Evolutionary conservation across 2,113 vertebrate species (phyloP), one percentile per base, ranked within the genome.

Genomic region (Varanus komodoensis): DNA sequence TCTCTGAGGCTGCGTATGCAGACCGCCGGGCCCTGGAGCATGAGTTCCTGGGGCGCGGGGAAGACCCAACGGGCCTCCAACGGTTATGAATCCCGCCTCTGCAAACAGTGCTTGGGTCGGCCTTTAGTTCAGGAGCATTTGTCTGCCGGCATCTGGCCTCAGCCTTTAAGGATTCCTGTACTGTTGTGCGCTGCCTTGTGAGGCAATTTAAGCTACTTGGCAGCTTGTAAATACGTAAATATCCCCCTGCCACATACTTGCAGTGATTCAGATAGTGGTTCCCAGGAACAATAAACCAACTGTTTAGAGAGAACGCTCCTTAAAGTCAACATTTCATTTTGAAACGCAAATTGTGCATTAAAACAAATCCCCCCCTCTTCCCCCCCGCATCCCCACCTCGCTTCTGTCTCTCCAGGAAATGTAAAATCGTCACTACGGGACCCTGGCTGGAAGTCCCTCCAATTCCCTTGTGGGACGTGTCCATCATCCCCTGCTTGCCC

Each of bases 391-490:
- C 50, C 25, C 27, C 25, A n/a, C 29, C 81, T 32, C 38, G n/a
- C 50, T 8, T 14, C 7, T 23, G 11, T 4, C 95, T 75, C 50
- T 83, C 92, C 38, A 99, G 99, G 95, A 99, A 99, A 94, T 99
- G 99, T 95, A 99, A 98, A 96, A 95, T 99, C 92, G 97, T 98
- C 89, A 99, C 99, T 74, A 98, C 97, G 0, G 99, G 99, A 87
- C 99, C 99, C 0, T 99, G 99, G 99, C 98, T 98, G 95, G 99
- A 99, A 96, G 97, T 99, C 82, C 97, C 98, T 44, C 98, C 99
- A 48, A 97, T 99, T 0, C 73, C 97, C 19, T 97, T 99, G n/a
- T 97, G 97, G 90, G 99, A 99, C 6, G 96, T 99, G 92, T 98
- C 98, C 92, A 97, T 99, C 94, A 97, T 98, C 88, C 98, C 98